A percentile compares a stretch with the other conserved stretches of the same genome.
Evolutionary conservation across 2,888 invertebrate species (phyloP).

Genomic region (Drosophila fungiperda): DNA sequence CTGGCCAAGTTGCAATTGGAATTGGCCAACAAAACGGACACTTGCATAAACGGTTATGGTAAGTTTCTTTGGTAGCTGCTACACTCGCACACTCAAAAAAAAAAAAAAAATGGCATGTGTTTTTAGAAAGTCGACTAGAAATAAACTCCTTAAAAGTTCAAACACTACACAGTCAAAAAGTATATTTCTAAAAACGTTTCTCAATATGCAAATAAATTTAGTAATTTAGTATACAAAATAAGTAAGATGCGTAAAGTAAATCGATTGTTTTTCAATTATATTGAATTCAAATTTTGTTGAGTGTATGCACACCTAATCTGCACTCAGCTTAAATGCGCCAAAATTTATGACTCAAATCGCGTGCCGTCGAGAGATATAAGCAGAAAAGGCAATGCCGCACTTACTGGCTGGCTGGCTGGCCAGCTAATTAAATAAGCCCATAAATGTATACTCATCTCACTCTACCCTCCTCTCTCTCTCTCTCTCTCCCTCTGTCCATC

Average conservation of each 20-base stretch:
- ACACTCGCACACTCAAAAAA: background rate
- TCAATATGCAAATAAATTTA: background rate
- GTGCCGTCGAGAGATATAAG: slow-evolving; percentile 59
- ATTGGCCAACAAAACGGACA: slow-evolving; percentile 85
- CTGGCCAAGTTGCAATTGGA: slow-evolving; percentile 91
- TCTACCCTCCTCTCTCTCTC: too few species aligned
- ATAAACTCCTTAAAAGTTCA: background rate
- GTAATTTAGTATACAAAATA: background rate
- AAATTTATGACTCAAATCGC: slow-evolving; percentile 71
- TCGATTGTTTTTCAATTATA: background rate
- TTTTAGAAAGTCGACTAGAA: background rate
- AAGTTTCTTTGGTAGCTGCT: slow-evolving; percentile 60
- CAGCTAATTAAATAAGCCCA: slow-evolving; percentile 76
- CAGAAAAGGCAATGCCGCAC: slow-evolving; percentile 4
- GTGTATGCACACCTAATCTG: slow-evolving; percentile 17
- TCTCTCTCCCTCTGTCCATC: background rate
- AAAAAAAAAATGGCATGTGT: background rate
- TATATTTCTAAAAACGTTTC: background rate
- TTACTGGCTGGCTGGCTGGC: slow-evolving; percentile 61
- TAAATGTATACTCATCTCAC: slow-evolving; percentile 50
- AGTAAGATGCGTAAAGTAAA: background rate
- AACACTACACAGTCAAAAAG: background rate
- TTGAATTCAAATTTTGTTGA: background rate
- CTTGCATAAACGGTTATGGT: slow-evolving; percentile 85
- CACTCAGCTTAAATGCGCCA: slow-evolving; percentile 46